Evolutionary conservation across 1,140 invertebrate genomes (phyloP), one percentile per base, ranked within the genome.

Genomic region (Cherax destructor): DNA sequence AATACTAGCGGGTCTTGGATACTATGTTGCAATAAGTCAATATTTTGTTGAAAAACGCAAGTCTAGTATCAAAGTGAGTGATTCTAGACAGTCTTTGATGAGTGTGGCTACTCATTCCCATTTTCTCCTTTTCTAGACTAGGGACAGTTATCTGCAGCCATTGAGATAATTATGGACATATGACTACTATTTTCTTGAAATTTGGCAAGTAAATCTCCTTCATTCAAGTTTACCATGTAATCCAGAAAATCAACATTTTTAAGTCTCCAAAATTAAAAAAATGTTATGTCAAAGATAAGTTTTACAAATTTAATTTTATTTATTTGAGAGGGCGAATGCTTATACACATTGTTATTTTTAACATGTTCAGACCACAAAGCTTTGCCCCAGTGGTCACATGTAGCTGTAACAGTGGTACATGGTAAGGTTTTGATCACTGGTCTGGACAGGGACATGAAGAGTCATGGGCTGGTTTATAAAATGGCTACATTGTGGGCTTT

Each of bases 11-110:
- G 56, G 56, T 59, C 79, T 81, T 52, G 50, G 56, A 81, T 59
- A 59, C 24, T 59, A 10, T 81, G 79, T 81, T 81, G 79, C 79
- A 81, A 81, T 81, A 81, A 81, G 79, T 59, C 79, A 30, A 21
- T 74, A 74, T 10, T 74, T 74, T 81, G 50, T 56, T 56, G 3
- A 56, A 18, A 21, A 56, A 74, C 5, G 56, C 49, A 50, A 52
- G 56, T 81, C 50, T 81, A 59, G 69, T 9, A 11, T 74, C 24
- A 74, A 1, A 41, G 30, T 41, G 30, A 41, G 30, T 41, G 30
- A 41, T 41, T 74, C 69, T 21, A 11, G 69, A 74, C n/a, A 74
- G 24, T 74, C n/a, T 74, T 74, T 74, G 1, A 1, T 21, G 9
- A 30, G 16, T n/a, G 69, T 74, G 69, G 7, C 2, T 74, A 30